phyloP scores from a whole-genome alignment of 2,113 vertebrate species.

The Patagioenas fasciata region DNA sequence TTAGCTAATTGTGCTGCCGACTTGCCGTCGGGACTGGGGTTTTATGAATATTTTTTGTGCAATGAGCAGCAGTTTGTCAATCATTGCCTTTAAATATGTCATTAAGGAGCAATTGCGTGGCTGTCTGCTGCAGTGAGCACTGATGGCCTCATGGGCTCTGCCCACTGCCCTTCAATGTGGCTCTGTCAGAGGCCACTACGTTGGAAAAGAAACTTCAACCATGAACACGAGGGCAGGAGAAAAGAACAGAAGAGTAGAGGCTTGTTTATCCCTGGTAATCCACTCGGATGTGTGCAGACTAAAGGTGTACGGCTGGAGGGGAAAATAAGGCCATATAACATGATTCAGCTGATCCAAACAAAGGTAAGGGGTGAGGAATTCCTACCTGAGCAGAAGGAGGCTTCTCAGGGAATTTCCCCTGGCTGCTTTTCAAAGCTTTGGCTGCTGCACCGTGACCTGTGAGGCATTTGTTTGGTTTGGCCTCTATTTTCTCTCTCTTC shows the following conservation, averaged over 20 bases:
- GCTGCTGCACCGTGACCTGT: not conserved
- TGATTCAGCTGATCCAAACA: constrained; percentile 16
- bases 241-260: not conserved
- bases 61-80: not conserved
- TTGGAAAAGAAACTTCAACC: not conserved
- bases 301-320: not conserved
- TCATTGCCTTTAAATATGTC: not conserved
- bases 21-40: not conserved
- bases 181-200: not conserved
- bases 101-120: not conserved
- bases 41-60: not conserved
- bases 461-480: constrained; percentile 45
- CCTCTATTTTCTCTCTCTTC: not conserved
- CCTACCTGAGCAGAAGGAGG: constrained; percentile 5
- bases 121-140: not conserved
- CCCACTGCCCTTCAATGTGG: rapidly evolving
- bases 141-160: not conserved
- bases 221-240: not conserved
- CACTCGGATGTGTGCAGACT: not conserved
- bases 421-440: not conserved
- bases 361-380: not conserved
- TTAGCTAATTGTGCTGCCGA: not conserved
- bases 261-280: not conserved
- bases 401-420: constrained; percentile 38
- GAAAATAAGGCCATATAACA: not conserved